These are phyloP conservation scores for Gandaritis pyraliata DNA, from an alignment of 2,888 invertebrate genomes.

Conservation along the genomic window DNA sequence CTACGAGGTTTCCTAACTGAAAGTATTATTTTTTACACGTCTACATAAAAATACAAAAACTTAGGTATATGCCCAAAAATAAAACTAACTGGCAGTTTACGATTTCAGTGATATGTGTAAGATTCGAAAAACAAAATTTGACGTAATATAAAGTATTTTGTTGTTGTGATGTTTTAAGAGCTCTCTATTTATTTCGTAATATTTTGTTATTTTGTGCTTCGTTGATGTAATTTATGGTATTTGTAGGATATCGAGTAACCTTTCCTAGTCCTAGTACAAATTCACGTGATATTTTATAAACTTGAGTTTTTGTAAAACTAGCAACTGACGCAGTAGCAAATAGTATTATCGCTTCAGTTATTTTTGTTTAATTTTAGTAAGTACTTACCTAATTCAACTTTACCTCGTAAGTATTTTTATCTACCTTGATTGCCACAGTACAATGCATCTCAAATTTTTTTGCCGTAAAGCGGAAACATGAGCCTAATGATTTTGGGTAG, in stretches of 20 bases:
- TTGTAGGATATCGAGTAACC: constrained; percentile 6
- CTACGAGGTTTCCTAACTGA: not conserved
- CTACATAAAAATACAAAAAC: constrained; percentile 9
- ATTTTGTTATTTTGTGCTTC: constrained; percentile 44
- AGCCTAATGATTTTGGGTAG: constrained; percentile 4
- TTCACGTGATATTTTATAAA: constrained; percentile 17
- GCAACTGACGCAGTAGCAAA: constrained; percentile 18
- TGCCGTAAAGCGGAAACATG: not conserved
- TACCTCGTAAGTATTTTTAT: not conserved
- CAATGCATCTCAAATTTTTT: constrained; percentile 9
- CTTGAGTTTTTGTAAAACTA: constrained; percentile 3
- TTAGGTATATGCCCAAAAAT: constrained; percentile 1
- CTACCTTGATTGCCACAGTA: not conserved
- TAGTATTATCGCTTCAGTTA: constrained; percentile 9
- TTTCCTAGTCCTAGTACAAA: constrained; percentile 9
- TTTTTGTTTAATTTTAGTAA: constrained; percentile 12
- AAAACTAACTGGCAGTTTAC: constrained; percentile 32
- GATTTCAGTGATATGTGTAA: constrained; percentile 46
- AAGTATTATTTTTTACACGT: constrained; percentile 20
- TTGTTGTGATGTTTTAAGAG: constrained; percentile 49
- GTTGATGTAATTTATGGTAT: constrained; percentile 30
- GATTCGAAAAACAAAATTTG: constrained; percentile 60
- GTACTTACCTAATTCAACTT: not conserved
- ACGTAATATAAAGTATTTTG: constrained; percentile 48
- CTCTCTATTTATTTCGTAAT: constrained; percentile 52